Conservation (phyloP, 2,888 invertebrate genomes). For the Cyclophora albipunctata region DNA sequence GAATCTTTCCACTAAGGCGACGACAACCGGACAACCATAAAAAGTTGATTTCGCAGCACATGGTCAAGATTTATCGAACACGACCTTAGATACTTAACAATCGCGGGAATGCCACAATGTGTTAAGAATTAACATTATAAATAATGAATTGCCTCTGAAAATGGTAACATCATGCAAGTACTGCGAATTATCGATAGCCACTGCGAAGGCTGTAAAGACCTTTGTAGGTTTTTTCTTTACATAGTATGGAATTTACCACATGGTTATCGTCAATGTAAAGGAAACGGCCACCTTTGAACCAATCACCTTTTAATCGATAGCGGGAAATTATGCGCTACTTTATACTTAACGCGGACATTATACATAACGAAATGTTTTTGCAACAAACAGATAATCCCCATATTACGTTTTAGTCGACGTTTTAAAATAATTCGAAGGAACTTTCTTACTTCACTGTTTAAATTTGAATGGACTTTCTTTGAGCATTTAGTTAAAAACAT, state of each 20-base stretch:
- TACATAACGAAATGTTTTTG: no score
- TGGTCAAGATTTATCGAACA: slow-evolving; percentile 55
- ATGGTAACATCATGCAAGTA: slow-evolving; percentile 11
- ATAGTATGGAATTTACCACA: slow-evolving; percentile 16
- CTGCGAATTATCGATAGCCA: slow-evolving; percentile 4
- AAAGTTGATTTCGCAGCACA: slow-evolving; percentile 56
- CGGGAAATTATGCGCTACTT: no score
- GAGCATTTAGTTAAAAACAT: no score
- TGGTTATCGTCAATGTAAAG: slow-evolving; percentile 8
- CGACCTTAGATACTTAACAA: slow-evolving; percentile 47
- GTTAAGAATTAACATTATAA: slow-evolving; percentile 13
- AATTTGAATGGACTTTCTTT: no score
- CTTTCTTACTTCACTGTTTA: no score
- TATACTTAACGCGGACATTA: no score
- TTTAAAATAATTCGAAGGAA: no score
- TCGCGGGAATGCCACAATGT: slow-evolving; percentile 41
- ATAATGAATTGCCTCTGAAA: slow-evolving; percentile 32
- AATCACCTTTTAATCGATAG: no score
- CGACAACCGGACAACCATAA: slow-evolving; percentile 37
- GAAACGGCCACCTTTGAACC: not conserved
- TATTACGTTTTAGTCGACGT: no score
- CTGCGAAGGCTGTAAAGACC: slow-evolving; percentile 11
- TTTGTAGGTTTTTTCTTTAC: slow-evolving; percentile 13
- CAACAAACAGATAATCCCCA: no score
- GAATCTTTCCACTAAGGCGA: slow-evolving; percentile 50